Percentiles rank a stretch among this genome's conserved stretches.
Conservation (phyloP, 1,140 invertebrate species). For the Diuraphis noxia region DNA sequence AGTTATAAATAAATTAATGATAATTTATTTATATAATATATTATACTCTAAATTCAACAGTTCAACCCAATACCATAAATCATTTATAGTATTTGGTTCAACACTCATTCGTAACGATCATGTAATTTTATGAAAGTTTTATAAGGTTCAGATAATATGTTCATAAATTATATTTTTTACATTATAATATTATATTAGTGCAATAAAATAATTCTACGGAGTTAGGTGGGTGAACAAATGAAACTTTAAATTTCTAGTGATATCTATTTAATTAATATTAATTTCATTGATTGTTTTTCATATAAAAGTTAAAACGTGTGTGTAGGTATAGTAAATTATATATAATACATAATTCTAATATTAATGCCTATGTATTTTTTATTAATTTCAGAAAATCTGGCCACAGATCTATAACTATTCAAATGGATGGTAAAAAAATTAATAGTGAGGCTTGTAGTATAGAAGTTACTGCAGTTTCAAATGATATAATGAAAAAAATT, state of each 20-base stretch:
- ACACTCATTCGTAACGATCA: background rate
- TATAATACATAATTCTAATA: background rate
- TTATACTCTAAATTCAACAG: background rate
- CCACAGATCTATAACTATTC: conserved; percentile 34
- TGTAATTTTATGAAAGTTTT: background rate
- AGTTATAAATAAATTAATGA: background rate
- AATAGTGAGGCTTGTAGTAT: conserved; percentile 25
- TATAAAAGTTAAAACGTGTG: background rate
- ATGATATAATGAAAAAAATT: conserved; percentile 22
- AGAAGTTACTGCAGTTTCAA: conserved; percentile 7
- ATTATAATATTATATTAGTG: background rate
- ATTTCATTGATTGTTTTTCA: background rate
- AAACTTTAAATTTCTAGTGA: too few relatives aligned
- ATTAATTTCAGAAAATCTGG: conserved; percentile 8
- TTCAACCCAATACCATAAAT: too few relatives aligned
- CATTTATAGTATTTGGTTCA: too few relatives aligned
- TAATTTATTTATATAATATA: too few relatives aligned
- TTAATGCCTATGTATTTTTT: background rate
- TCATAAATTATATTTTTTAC: background rate
- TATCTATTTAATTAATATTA: background rate
- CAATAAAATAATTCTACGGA: too few relatives aligned
- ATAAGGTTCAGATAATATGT: background rate
- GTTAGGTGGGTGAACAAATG: too few relatives aligned
- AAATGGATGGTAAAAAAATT: conserved; percentile 29
- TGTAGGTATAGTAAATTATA: background rate